Evolutionary conservation across 2,797 vertebrate genomes (phyloP).

Genomic region (Bradypodion ventrale): DNA sequence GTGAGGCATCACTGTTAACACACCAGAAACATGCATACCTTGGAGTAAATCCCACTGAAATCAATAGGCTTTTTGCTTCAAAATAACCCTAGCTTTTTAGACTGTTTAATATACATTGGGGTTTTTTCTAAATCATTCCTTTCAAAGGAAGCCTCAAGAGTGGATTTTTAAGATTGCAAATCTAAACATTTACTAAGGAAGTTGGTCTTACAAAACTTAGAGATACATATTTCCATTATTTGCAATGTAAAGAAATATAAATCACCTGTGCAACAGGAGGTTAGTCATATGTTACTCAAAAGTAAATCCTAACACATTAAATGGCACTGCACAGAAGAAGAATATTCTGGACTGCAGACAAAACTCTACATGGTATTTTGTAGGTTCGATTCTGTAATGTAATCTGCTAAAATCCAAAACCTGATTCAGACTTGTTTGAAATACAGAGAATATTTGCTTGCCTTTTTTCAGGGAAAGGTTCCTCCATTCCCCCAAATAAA

Average conservation of each 20-base stretch:
- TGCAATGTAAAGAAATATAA: neutral
- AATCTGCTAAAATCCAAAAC: neutral
- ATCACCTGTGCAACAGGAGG: no score
- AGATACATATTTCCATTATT: neutral
- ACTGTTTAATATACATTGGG: neutral
- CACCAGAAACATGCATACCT: neutral
- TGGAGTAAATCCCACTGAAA: neutral
- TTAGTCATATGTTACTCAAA: neutral
- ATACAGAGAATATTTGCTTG: neutral
- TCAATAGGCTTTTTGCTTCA: neutral
- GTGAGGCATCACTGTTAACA: neutral
- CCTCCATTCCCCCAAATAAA: rapidly evolving
- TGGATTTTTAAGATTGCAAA: neutral
- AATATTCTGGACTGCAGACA: no score
- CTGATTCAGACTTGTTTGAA: neutral
- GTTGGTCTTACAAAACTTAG: neutral
- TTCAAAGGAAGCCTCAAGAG: neutral
- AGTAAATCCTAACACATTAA: neutral
- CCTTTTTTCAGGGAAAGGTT: neutral
- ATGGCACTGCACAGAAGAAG: neutral
- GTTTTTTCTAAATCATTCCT: neutral
- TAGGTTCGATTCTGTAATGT: neutral
- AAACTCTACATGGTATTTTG: neutral
- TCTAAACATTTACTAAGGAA: neutral
- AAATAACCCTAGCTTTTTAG: neutral